Conservation (phyloP, 2,888 invertebrate genomes). For the Griposia aprilina region DNA sequence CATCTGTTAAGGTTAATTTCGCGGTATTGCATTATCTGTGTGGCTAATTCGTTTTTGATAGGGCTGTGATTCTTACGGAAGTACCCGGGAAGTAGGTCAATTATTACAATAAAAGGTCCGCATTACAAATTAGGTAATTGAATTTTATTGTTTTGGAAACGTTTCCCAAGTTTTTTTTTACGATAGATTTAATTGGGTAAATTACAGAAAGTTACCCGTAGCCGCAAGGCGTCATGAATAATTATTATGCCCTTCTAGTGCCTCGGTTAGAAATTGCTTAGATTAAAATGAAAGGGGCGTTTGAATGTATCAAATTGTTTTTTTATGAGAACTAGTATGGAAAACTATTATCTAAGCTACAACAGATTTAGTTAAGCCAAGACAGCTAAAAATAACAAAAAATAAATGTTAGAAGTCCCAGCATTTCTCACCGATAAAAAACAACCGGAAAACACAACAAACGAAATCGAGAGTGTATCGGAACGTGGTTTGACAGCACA, state of each 20-base stretch:
- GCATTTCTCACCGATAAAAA: constrained; percentile 21
- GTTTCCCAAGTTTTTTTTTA: constrained; percentile 47
- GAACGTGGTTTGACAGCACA: constrained; percentile 75
- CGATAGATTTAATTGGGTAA: constrained; percentile 47
- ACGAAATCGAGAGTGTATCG: constrained; percentile 75
- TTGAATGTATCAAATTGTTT: constrained; percentile 4
- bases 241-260: constrained; percentile 38
- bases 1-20: constrained; percentile 76
- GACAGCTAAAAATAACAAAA: not conserved
- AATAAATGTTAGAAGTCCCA: not conserved
- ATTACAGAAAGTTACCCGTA: constrained; percentile 55
- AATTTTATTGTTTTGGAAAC: constrained; percentile 50
- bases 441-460: constrained; percentile 42
- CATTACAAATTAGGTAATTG: constrained; percentile 53
- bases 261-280: constrained; percentile 19
- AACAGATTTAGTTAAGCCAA: not conserved
- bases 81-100: constrained; percentile 54
- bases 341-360: not conserved
- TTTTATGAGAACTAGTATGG: not conserved
- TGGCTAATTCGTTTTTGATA: constrained; percentile 80
- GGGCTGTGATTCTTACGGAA: constrained; percentile 66
- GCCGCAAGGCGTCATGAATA: constrained; percentile 40
- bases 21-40: constrained; percentile 73
- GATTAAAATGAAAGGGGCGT: not conserved
- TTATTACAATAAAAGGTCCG: constrained; percentile 48